Evolutionary conservation across 2,888 invertebrate genomes (phyloP), one percentile per base, ranked within the genome.

Genomic region (Boloria selene): DNA sequence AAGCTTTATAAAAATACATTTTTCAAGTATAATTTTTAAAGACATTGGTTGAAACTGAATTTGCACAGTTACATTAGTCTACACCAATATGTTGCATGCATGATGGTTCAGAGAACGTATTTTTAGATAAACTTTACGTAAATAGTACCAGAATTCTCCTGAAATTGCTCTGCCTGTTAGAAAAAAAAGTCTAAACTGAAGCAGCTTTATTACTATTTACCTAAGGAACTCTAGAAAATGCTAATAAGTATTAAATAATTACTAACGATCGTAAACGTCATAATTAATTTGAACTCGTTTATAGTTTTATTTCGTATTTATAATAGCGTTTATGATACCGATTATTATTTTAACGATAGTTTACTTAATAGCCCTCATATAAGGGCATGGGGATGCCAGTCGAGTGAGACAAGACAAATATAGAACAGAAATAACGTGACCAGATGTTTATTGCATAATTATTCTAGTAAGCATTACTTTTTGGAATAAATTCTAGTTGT

Each of bases 261-360:
- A 38, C 56, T 5, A 22, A 44, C 44, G 10, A n/a, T n/a, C 18
- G 44, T 56, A 45, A 56, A 56, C 22, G 56, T 56, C 56, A 18
- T 44, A n/a, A 56, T 56, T 44, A 56, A 44, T 56, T 22, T 44
- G 45, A 17, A 44, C 14, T n/a, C 22, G 44, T 18, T 55, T n/a
- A 56, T 50, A 50, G 22, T 50, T 13, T 50, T 50, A 18, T 50
- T 38, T 22, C 22, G 22, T 50, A 50, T 18, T 50, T 50, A 22
- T 56, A 56, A 56, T 56, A 56, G 56, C 22, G 56, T 56, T 44
- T 56, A 56, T 42, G 56, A 56, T 56, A 56, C 44, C 13, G n/a
- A 22, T 56, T 56, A 44, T 45, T 56, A 56, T 56, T 45, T 22
- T 44, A 56, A 56, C n/a, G 55, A 44, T 56, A 56, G 44, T 56